Percentiles rank a stretch among this genome's conserved stretches.
These are phyloP conservation scores for Hippocampus barbouri DNA, from an alignment of 2,113 vertebrate species.

Conservation along the genomic window DNA sequence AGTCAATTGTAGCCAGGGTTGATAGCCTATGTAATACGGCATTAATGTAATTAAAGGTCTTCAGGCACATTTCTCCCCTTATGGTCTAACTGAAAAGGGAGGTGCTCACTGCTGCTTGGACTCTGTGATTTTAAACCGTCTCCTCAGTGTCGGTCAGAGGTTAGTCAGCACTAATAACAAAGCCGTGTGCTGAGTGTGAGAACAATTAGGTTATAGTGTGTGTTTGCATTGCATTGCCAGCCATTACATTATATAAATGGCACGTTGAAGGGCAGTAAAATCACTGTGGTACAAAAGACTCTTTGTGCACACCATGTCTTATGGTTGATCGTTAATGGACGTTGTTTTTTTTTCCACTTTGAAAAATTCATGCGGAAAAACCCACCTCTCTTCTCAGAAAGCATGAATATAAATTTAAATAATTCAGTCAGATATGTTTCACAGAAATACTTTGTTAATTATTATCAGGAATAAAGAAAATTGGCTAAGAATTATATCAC, in stretches of 20 bases:
- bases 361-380: not conserved
- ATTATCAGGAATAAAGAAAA: not conserved
- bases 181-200: not conserved
- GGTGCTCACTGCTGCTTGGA: not conserved
- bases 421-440: not conserved
- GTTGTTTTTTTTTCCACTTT: not conserved
- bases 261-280: not conserved
- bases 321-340: not conserved
- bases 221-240: not conserved
- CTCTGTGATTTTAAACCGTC: conserved; percentile 3
- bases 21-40: conserved; percentile 1
- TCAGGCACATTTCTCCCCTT: conserved; percentile 11
- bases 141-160: conserved; percentile 3
- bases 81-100: conserved; percentile 2
- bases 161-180: not conserved
- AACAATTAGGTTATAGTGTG: not conserved
- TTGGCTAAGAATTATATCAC: no score
- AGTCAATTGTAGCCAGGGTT: not conserved
- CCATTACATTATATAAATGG: not conserved
- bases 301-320: not conserved
- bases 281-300: not conserved
- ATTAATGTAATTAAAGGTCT: conserved; percentile 10
- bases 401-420: not conserved
- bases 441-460: not conserved
- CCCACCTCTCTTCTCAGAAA: not conserved